phyloP scores from a whole-genome alignment of 2,113 vertebrate species.

The Callaeas wilsoni region DNA sequence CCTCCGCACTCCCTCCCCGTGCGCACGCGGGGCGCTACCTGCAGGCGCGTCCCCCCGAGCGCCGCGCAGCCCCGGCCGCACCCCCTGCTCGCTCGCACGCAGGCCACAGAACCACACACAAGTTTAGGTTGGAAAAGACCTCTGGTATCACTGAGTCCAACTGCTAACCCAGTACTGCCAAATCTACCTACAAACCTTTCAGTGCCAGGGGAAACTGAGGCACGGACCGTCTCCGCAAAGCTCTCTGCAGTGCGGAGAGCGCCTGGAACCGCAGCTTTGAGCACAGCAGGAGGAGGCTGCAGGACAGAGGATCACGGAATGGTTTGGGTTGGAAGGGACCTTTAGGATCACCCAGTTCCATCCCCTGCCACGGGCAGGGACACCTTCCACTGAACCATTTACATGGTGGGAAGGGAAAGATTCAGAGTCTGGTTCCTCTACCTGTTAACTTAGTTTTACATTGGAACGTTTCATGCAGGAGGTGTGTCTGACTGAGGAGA shows the following conservation, averaged over 20 bases:
- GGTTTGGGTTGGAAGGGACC: not conserved
- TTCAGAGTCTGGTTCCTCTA: not conserved
- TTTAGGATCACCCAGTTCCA: not conserved
- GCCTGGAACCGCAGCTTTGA: not conserved
- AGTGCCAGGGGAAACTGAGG: not conserved
- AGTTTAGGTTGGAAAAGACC: not conserved
- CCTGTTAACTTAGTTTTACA: not conserved
- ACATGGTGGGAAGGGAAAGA: not conserved
- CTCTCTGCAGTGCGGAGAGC: not conserved
- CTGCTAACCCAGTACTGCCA: not conserved
- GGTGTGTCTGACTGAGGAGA: not conserved
- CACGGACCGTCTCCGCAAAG: not conserved
- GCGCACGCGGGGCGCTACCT: not conserved
- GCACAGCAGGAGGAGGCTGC: not conserved
- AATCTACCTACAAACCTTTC: not conserved
- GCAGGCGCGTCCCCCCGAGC: not conserved
- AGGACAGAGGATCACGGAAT: not conserved
- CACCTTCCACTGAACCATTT: not conserved
- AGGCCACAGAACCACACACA: fast-evolving
- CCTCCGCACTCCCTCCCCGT: not conserved
- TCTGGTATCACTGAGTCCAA: fast-evolving
- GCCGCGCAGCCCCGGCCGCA: fast-evolving
- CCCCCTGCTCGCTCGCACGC: not conserved
- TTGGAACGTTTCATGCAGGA: not conserved
- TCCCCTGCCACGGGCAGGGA: not conserved